Evolutionary conservation across 2,113 vertebrate genomes (phyloP).

Genomic region (Boulengeromyrus knoepffleri): DNA sequence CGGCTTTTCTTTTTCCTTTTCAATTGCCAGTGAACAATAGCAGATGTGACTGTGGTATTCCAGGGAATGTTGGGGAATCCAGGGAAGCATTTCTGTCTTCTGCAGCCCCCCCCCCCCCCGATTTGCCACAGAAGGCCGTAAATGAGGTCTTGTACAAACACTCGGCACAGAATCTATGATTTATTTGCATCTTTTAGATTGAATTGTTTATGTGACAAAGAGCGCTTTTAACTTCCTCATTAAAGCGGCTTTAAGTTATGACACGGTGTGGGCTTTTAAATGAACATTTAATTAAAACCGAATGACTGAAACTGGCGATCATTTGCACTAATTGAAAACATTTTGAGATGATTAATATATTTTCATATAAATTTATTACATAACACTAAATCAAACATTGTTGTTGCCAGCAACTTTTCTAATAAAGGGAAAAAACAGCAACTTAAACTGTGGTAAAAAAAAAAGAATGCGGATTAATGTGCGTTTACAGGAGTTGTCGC

Average conservation of each 20-base stretch:
- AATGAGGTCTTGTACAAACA: neutral
- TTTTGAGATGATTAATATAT: neutral
- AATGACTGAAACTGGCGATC: neutral
- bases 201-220: neutral
- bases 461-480: neutral
- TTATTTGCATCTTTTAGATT: neutral
- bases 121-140: neutral
- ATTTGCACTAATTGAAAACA: neutral
- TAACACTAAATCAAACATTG: neutral
- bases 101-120: neutral
- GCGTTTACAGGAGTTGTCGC: neutral
- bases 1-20: neutral
- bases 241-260: neutral
- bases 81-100: neutral
- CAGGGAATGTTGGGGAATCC: neutral
- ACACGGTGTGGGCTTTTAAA: neutral
- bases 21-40: neutral
- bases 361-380: neutral
- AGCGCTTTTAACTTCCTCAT: neutral
- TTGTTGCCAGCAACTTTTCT: neutral
- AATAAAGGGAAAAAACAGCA: neutral
- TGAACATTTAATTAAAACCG: neutral
- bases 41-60: neutral
- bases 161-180: neutral
- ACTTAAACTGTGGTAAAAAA: neutral